A percentile compares a stretch with the other conserved stretches of the same genome.
Conservation (phyloP, 37 sponge, comb jelly and placozoan species). For the Tethya wilhelma region DNA sequence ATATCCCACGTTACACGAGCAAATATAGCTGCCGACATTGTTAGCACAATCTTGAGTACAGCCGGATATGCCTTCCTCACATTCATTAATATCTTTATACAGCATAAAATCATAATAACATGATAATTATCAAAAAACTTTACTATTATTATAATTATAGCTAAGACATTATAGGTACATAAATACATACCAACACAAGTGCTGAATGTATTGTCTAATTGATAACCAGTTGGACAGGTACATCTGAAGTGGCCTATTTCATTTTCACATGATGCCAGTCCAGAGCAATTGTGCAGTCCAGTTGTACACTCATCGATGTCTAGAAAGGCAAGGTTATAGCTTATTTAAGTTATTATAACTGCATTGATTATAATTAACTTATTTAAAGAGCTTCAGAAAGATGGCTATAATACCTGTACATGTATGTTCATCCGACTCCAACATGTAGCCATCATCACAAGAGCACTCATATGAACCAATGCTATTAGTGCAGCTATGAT, state of each 20-base stretch:
- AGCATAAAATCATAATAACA: background rate
- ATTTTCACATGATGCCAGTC: background rate
- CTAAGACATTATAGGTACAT: background rate
- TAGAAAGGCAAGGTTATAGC: too few relatives aligned
- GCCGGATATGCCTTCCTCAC: conserved; percentile 1
- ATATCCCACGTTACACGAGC: conserved; percentile 1
- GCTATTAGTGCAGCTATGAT: too few relatives aligned
- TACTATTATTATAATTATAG: background rate
- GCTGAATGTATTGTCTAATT: background rate
- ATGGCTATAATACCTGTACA: too few relatives aligned
- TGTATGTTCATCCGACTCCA: too few relatives aligned
- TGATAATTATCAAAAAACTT: background rate
- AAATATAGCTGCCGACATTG: background rate
- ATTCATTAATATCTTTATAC: conserved; percentile 22
- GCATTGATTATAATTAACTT: too few relatives aligned
- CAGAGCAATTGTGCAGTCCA: background rate
- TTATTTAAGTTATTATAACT: too few relatives aligned
- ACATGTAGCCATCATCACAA: too few relatives aligned
- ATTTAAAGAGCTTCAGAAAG: too few relatives aligned
- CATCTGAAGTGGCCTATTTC: background rate
- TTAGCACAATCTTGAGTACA: conserved; percentile 2
- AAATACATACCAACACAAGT: conserved; percentile 2
- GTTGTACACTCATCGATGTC: conserved; percentile 5
- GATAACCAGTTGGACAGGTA: background rate
- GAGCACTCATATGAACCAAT: too few relatives aligned